Evolutionary conservation across 2,113 vertebrate species (phyloP).

Genomic region (Axis porcinus): DNA sequence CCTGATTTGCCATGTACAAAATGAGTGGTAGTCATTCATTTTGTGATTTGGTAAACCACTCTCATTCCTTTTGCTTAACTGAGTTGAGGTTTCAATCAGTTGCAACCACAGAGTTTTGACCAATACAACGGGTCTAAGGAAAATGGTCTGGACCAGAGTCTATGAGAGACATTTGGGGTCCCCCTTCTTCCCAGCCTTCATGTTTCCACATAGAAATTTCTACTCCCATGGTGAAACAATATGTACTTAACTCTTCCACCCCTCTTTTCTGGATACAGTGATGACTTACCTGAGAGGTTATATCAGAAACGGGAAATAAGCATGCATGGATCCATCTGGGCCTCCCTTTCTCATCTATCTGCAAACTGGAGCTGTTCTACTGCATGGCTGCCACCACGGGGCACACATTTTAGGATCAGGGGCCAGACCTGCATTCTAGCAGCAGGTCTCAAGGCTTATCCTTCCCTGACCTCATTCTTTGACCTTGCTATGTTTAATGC

Average conservation of each 20-base stretch:
- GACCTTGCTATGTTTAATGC: neutral
- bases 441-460: neutral
- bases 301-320: neutral
- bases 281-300: neutral
- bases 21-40: neutral
- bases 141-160: neutral
- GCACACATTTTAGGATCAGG: too few relatives aligned
- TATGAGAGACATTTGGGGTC: neutral
- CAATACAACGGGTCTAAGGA: neutral
- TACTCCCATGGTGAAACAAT: rapidly evolving
- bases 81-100: neutral
- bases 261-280: neutral
- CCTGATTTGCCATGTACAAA: neutral
- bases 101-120: neutral
- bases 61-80: neutral
- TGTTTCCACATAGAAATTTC: neutral
- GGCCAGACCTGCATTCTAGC: neutral
- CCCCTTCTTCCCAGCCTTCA: neutral
- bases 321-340: neutral
- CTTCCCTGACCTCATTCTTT: neutral
- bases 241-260: neutral
- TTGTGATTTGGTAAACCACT: neutral
- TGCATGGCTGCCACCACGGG: rapidly evolving
- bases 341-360: neutral
- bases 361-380: neutral